phyloP scores from a whole-genome alignment of 2,888 invertebrate genomes.

The Sesamia inferens region DNA sequence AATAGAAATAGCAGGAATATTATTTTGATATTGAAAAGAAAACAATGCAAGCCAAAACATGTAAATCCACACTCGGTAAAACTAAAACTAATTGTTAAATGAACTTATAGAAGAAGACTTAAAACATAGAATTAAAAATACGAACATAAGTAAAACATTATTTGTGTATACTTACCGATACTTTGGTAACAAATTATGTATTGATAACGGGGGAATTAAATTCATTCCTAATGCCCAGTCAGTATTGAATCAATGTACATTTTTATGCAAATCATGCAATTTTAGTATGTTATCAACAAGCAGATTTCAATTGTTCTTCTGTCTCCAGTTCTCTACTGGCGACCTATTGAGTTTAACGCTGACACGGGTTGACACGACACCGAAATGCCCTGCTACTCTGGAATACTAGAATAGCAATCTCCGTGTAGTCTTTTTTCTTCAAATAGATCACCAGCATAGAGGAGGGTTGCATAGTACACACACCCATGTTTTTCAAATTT shows the following conservation, averaged over 20 bases:
- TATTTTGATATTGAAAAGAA: not conserved
- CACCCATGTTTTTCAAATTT: not conserved
- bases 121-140: conserved; percentile 20
- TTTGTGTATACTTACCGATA: too few species aligned
- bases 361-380: too few species aligned
- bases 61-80: not conserved
- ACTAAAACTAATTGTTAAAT: not conserved
- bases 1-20: not conserved
- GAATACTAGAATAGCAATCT: conserved; percentile 15
- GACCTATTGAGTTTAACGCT: conserved; percentile 4
- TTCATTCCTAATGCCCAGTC: conserved; percentile 14
- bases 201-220: conserved; percentile 13
- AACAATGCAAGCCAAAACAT: not conserved
- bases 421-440: conserved; percentile 8
- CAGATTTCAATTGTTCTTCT: conserved; percentile 1
- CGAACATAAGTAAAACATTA: too few species aligned
- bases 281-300: conserved; percentile 19
- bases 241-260: conserved; percentile 27
- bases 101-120: not conserved
- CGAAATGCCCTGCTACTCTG: conserved; percentile 16
- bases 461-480: not conserved
- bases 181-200: conserved; percentile 9
- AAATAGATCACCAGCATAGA: conserved; percentile 34
- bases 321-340: too few species aligned
- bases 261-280: conserved; percentile 32